Evolutionary conservation across 2,888 invertebrate species (phyloP).

Genomic region (Agrochola circellaris): DNA sequence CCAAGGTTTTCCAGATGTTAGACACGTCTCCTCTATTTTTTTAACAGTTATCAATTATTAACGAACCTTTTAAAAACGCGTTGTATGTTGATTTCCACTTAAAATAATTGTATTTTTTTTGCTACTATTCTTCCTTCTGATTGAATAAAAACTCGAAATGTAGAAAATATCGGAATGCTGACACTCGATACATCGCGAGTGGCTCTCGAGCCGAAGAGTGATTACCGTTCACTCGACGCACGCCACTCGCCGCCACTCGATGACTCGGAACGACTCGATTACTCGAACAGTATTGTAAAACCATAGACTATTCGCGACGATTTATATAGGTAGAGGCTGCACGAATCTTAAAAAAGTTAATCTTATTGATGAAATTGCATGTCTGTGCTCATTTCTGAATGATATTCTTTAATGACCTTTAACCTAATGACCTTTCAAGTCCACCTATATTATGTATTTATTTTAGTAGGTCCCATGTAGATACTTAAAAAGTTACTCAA

Average conservation of each 20-base stretch:
- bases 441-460: neutral
- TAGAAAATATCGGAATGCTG: constrained; percentile 54
- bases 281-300: constrained; percentile 42
- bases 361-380: constrained; percentile 10
- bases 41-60: too few relatives aligned
- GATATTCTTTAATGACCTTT: neutral
- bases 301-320: constrained; percentile 19
- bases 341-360: constrained; percentile 22
- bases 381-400: constrained; percentile 8
- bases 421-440: too few relatives aligned
- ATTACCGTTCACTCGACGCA: constrained; percentile 71
- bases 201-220: constrained; percentile 63
- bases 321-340: constrained; percentile 44
- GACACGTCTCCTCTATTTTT: neutral
- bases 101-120: neutral
- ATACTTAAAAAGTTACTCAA: constrained; percentile 23
- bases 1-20: neutral
- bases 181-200: constrained; percentile 63
- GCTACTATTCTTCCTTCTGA: constrained; percentile 1
- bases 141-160: constrained; percentile 46
- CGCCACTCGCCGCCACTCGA: constrained; percentile 61
- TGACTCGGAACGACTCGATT: constrained; percentile 56
- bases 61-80: neutral
- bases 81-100: neutral
- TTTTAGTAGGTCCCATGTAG: neutral